Evolutionary conservation across 2,113 vertebrate genomes (phyloP).

Genomic region (Coregonus clupeaformis): DNA sequence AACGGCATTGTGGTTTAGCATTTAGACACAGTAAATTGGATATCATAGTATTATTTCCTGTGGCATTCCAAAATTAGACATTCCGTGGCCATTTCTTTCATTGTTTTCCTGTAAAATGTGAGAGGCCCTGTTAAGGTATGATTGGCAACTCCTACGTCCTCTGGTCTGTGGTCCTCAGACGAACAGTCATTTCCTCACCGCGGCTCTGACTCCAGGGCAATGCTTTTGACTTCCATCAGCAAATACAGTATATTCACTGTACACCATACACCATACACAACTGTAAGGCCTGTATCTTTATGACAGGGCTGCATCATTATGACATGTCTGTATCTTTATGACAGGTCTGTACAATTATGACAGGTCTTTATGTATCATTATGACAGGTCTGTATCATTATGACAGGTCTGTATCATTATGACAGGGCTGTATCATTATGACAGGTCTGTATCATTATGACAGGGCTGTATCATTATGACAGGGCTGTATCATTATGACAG

Average conservation of each 20-base stretch:
- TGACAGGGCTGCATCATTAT: no score
- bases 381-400: no score
- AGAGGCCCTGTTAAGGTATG: slow-evolving; percentile 13
- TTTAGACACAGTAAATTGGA: background rate
- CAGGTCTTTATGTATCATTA: no score
- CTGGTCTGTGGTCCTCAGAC: slow-evolving; percentile 39
- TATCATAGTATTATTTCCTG: slow-evolving; percentile 7
- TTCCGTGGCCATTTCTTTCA: slow-evolving; percentile 7
- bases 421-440: no score
- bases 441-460: no score
- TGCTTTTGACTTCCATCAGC: background rate
- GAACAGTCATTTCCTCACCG: slow-evolving; percentile 54
- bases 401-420: no score
- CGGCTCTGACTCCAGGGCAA: background rate
- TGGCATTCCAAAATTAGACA: slow-evolving; percentile 23
- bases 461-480: no score
- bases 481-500: no score
- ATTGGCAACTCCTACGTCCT: slow-evolving; percentile 6
- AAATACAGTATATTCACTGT: background rate
- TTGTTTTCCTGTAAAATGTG: slow-evolving; percentile 19
- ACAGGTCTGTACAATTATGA: no score
- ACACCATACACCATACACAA: no score
- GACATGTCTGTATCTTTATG: no score
- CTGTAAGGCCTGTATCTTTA: no score
- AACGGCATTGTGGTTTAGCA: background rate